These are phyloP conservation scores for Tetragonula clypearis DNA, from an alignment of 1,140 invertebrate species.

Conservation along the genomic window DNA sequence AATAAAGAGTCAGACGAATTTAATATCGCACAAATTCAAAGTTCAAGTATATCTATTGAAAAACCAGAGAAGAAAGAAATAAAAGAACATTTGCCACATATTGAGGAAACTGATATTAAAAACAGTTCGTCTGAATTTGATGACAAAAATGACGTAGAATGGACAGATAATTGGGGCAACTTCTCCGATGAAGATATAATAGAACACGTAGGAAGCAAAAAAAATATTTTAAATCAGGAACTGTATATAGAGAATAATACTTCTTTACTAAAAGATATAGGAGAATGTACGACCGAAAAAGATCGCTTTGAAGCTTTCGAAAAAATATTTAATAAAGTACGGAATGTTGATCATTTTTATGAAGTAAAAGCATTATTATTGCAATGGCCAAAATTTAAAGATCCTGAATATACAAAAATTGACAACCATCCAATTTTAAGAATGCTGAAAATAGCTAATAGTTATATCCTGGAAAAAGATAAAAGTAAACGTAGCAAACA, in stretches of 20 bases:
- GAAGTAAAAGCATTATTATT: slow-evolving; percentile 69
- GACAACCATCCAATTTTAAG: slow-evolving; percentile 71
- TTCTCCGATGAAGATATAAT: slow-evolving; percentile 67
- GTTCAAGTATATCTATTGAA: background rate
- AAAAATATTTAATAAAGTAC: slow-evolving; percentile 65
- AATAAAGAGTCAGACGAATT: background rate
- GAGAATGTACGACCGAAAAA: slow-evolving; percentile 62
- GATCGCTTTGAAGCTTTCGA: slow-evolving; percentile 71
- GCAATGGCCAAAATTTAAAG: slow-evolving; percentile 70
- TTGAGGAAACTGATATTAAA: background rate
- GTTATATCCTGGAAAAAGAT: slow-evolving; percentile 50
- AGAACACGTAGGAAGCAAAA: slow-evolving; percentile 53
- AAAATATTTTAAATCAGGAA: slow-evolving; percentile 20
- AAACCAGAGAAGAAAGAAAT: slow-evolving; percentile 15
- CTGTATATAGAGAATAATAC: slow-evolving; percentile 11
- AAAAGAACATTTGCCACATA: background rate
- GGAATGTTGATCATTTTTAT: slow-evolving; percentile 66
- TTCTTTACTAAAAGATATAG: slow-evolving; percentile 19
- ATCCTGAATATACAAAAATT: slow-evolving; percentile 61
- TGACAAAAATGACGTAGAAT: slow-evolving; percentile 61
- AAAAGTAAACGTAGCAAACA: slow-evolving; percentile 54
- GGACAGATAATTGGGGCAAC: slow-evolving; percentile 73
- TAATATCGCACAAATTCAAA: background rate
- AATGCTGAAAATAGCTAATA: slow-evolving; percentile 66
- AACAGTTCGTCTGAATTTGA: background rate